Evolutionary conservation across 2,113 vertebrate genomes (phyloP).

Genomic region (Pampusana beccarii): DNA sequence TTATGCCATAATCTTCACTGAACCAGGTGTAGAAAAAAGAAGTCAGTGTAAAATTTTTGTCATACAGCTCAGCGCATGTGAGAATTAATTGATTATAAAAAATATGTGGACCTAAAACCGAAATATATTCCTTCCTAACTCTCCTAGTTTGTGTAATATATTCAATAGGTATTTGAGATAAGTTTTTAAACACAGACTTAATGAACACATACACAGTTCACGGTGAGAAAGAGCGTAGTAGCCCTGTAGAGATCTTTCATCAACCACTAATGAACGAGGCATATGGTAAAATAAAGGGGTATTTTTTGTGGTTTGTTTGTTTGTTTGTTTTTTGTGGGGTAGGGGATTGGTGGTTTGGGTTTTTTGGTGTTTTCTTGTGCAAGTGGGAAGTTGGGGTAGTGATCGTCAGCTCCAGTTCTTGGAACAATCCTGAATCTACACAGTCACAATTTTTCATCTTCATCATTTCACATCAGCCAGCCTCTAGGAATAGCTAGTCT

Average conservation of each 20-base stretch:
- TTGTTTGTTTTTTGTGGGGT: neutral
- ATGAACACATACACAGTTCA: neutral
- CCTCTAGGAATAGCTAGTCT: neutral
- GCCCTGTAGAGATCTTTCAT: neutral
- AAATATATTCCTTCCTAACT: neutral
- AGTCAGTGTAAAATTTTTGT: rapidly evolving
- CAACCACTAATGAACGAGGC: neutral
- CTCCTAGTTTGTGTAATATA: neutral
- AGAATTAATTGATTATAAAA: neutral
- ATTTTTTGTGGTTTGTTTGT: neutral
- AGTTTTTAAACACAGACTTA: neutral
- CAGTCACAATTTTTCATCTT: neutral
- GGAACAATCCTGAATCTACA: neutral
- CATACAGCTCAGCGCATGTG: neutral
- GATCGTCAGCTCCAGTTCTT: neutral
- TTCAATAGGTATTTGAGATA: neutral
- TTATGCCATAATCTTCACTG: neutral
- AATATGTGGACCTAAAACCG: neutral
- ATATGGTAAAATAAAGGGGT: neutral
- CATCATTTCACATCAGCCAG: neutral
- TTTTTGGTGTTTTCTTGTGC: neutral
- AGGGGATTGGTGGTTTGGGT: neutral
- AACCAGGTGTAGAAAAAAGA: neutral
- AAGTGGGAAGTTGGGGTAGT: too few relatives aligned
- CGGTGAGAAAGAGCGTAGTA: neutral